Base-by-base conservation (phyloP, 2,888 invertebrate species). In the Dastarcus helophoroides region DNA sequence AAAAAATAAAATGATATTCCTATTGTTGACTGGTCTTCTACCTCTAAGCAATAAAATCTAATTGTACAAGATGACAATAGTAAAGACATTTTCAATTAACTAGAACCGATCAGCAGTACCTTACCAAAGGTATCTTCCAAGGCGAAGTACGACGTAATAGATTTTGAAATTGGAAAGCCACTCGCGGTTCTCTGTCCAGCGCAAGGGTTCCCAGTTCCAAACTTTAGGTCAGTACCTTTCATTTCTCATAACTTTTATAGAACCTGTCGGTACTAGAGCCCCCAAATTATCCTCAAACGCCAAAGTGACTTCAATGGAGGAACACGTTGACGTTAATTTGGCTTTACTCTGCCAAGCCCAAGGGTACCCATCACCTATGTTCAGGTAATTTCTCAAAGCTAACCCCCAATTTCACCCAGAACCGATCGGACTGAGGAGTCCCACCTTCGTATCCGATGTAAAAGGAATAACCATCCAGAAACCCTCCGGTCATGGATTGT, bases 181-280 rank as follows among this genome's bases (percentile, higher is more conserved):
- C 67, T 71, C 47, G 69, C 72, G 15, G 58, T 78, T 48, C 59
- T 74, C 50, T 81, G 80, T 57, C 75, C 76, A 30, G 80, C 79
- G 42, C 79, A 81, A 67, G 77, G 73, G 47, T 79, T 69, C 56
- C 73, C 73, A 36, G 62, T 68, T 23, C 71, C 71, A 4, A 51
- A 51, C 32, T 70, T 66, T 62, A 69, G 69, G 73, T 73, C 64
- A 56, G 64, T 49, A 38, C 33, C 22, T 32, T 10, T 14, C 26
- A 24, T 33, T 29, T 21, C 14, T 29, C 33, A 23, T 24, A 4
- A 11, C 34, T 29, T 36, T 37, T 39, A 16, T 41, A 60, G 58
- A 60, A 46, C 58, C 58, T 5, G 44, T 58, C 19, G 58, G 59
- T 29, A 47, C 52, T 19, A 46, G 57, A 38, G 41, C 55, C 9